Percentiles rank a stretch among this genome's conserved stretches.
Evolutionary conservation across 2,888 invertebrate genomes (phyloP).

Genomic region (Nemurella pictetii): DNA sequence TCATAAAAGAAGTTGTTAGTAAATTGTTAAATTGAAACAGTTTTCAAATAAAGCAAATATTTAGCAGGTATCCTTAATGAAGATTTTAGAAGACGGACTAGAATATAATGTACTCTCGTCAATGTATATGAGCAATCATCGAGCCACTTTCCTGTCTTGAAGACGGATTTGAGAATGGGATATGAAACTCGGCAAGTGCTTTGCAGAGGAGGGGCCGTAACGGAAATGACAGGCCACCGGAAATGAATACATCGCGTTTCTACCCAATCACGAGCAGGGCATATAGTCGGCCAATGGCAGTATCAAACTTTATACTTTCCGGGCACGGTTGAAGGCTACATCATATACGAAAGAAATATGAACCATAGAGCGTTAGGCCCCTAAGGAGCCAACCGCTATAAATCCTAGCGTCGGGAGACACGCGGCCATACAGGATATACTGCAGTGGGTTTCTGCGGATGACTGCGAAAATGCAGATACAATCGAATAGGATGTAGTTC

Average conservation of each 20-base stretch:
- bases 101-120: neutral
- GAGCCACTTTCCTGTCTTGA: neutral
- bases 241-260: slow-evolving; percentile 37
- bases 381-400: slow-evolving; percentile 19
- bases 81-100: no score
- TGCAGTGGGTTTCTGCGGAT: neutral
- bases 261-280: slow-evolving; percentile 34
- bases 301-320: slow-evolving; percentile 36
- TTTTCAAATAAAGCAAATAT: neutral
- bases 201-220: slow-evolving; percentile 8
- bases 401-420: slow-evolving; percentile 18
- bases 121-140: neutral
- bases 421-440: neutral
- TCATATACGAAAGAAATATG: slow-evolving; percentile 38
- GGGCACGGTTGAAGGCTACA: slow-evolving; percentile 30
- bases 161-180: neutral
- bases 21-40: neutral
- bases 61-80: no score
- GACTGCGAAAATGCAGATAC: neutral
- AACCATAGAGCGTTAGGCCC: slow-evolving; percentile 3
- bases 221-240: slow-evolving; percentile 39
- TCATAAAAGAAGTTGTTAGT: neutral
- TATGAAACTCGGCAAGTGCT: neutral
- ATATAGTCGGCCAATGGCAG: slow-evolving; percentile 8
- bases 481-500: neutral